Percentiles rank a stretch among this genome's conserved stretches.
Conservation (phyloP, 2,113 vertebrate species). For the Poeciliopsis turrubarensis region DNA sequence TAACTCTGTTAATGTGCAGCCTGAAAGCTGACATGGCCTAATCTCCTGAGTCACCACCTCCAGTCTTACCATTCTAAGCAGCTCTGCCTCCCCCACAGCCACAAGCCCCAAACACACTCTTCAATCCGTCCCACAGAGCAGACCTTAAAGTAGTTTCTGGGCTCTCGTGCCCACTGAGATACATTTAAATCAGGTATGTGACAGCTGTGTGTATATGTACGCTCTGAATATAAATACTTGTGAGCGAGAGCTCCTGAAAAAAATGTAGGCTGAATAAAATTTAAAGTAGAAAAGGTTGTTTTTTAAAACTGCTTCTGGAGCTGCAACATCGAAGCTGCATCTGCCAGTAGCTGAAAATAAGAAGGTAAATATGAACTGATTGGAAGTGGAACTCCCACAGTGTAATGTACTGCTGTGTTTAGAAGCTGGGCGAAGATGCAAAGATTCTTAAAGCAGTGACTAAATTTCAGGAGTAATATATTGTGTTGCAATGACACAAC, state of each 20-base stretch:
- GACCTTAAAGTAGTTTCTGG: constrained; percentile 31
- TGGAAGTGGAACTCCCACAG: constrained; percentile 58
- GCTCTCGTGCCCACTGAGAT: constrained; percentile 52
- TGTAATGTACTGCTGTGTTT: constrained; percentile 55
- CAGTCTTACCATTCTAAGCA: constrained; percentile 29
- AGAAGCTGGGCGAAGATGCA: constrained; percentile 50
- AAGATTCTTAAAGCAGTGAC: constrained; percentile 12
- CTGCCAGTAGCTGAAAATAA: constrained; percentile 57
- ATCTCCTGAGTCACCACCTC: constrained; percentile 27
- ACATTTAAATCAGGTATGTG: constrained; percentile 64
- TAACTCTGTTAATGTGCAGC: constrained; percentile 40
- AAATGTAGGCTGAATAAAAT: constrained; percentile 41
- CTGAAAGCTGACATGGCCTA: constrained; percentile 27
- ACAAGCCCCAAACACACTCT: constrained; percentile 21
- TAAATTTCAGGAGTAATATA: no score
- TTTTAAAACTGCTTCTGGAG: constrained; percentile 52
- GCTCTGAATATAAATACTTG: constrained; percentile 54
- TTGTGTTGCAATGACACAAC: no score
- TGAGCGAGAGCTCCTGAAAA: constrained; percentile 13
- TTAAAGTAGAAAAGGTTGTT: constrained; percentile 37
- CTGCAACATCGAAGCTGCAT: constrained; percentile 52
- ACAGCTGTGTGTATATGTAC: constrained; percentile 40
- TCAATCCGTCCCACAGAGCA: constrained; percentile 39
- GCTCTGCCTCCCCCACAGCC: constrained; percentile 11
- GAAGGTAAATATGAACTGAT: constrained; percentile 76